These are phyloP conservation scores for Cephalopterus ornatus DNA, from an alignment of 2,113 vertebrate species.

Conservation along the genomic window DNA sequence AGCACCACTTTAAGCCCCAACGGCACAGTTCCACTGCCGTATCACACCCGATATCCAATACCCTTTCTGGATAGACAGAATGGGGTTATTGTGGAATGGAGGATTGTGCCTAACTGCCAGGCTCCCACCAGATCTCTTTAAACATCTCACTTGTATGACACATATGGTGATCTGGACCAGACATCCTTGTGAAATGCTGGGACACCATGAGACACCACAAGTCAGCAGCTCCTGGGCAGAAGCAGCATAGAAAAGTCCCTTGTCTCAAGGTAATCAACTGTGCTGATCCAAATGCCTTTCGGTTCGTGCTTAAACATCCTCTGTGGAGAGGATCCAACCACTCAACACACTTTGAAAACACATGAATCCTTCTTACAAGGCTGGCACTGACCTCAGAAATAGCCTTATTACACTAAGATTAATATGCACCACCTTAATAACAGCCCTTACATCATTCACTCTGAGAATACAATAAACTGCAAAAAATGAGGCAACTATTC, in stretches of 20 bases:
- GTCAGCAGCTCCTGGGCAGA: background rate
- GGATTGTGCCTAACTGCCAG: background rate
- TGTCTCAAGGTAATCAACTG: background rate
- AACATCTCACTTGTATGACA: background rate
- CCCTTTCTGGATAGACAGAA: background rate
- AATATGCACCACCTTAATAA: background rate
- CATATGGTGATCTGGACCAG: background rate
- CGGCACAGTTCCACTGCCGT: background rate
- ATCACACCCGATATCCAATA: background rate
- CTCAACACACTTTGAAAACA: background rate
- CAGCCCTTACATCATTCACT: background rate
- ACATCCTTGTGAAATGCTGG: background rate
- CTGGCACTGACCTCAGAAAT: background rate
- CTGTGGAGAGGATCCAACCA: background rate
- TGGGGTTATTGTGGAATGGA: accelerated
- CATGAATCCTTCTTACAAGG: background rate
- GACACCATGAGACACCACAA: background rate
- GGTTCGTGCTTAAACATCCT: background rate
- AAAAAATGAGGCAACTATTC: background rate
- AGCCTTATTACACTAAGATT: background rate
- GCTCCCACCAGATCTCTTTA: background rate
- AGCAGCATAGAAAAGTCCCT: background rate
- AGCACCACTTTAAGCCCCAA: background rate
- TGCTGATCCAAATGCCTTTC: background rate
- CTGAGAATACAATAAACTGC: background rate